These are phyloP conservation scores for Lasioglossum lativentre DNA, from an alignment of 2,888 invertebrate genomes.

Conservation along the genomic window DNA sequence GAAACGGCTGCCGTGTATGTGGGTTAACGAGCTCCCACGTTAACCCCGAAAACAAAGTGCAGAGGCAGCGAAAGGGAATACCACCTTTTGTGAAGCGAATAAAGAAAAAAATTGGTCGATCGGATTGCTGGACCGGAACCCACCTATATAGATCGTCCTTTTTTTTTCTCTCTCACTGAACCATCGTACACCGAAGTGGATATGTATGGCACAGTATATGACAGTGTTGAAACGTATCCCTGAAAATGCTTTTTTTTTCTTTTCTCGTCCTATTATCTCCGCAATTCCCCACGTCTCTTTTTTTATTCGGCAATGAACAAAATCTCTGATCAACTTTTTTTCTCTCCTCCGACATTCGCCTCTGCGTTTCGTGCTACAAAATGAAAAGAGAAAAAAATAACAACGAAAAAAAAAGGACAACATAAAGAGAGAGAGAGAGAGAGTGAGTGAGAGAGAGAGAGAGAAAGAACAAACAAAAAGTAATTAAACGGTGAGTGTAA, in stretches of 20 bases:
- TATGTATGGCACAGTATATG: constrained; percentile 63
- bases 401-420: too few relatives aligned
- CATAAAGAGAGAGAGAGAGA: neutral
- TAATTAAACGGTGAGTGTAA: constrained; percentile 24
- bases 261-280: neutral
- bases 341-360: neutral
- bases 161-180: constrained; percentile 44
- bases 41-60: neutral
- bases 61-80: neutral
- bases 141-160: neutral
- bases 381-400: neutral
- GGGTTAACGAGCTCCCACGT: neutral
- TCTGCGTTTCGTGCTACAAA: neutral
- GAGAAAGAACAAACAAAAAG: neutral
- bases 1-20: neutral
- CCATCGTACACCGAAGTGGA: constrained; percentile 46
- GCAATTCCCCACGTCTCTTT: neutral
- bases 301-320: neutral
- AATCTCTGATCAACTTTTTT: constrained; percentile 4
- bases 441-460: neutral
- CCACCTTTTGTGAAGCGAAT: constrained; percentile 5
- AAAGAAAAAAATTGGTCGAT: neutral
- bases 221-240: constrained; percentile 35
- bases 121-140: neutral
- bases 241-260: neutral